Percentiles rank a stretch among this genome's conserved stretches.
Evolutionary conservation across 2,113 vertebrate species (phyloP).

Genomic region (Amazona vittata): DNA sequence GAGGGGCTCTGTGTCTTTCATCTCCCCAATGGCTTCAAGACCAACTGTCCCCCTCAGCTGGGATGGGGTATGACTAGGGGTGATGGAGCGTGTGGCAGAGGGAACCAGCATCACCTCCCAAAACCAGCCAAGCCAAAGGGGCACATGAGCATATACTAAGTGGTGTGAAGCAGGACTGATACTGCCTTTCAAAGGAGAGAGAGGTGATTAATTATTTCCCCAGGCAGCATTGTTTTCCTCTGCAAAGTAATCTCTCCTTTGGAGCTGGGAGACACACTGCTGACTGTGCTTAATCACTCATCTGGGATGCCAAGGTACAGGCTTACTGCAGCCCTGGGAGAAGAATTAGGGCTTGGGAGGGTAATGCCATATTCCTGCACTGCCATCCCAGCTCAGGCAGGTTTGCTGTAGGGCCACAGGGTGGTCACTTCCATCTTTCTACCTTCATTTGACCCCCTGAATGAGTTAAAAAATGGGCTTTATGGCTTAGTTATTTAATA

Average conservation of each 20-base stretch:
- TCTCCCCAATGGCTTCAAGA: background rate
- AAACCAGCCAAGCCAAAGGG: background rate
- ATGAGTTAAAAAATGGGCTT: background rate
- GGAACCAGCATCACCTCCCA: background rate
- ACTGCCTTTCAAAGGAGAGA: background rate
- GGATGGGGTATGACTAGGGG: background rate
- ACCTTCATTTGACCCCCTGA: background rate
- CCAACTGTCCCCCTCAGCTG: background rate
- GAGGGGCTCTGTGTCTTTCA: background rate
- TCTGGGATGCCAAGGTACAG: background rate
- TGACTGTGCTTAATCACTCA: background rate
- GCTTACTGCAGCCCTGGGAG: background rate
- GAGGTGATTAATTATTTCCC: background rate
- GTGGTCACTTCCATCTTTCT: background rate
- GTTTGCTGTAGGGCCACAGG: background rate
- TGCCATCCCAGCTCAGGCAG: background rate
- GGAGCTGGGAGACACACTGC: background rate
- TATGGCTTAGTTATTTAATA: background rate
- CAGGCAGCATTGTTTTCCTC: background rate
- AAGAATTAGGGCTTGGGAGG: background rate
- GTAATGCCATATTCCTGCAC: background rate
- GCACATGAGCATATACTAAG: background rate
- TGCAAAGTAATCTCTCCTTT: background rate
- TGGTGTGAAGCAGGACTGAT: background rate
- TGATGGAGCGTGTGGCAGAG: background rate